Conservation (phyloP, 2,888 invertebrate genomes). For the Ephialtes manifestator region DNA sequence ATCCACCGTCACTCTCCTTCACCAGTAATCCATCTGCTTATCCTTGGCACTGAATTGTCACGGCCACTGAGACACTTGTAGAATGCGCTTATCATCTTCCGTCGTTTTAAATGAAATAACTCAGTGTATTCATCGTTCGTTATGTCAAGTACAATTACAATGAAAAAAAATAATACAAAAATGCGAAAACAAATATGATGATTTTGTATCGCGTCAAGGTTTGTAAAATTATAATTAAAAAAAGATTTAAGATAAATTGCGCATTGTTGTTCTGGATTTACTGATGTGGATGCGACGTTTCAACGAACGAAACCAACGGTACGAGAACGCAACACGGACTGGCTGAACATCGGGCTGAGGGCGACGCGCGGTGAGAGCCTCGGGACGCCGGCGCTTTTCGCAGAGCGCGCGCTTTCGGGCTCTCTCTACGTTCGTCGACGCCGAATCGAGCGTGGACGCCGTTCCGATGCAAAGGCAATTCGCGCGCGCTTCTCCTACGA, state of each 20-base stretch:
- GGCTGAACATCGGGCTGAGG: constrained; percentile 34
- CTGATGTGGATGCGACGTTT: not conserved
- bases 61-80: constrained; percentile 8
- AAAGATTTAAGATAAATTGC: not conserved
- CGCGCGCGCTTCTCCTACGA: not conserved
- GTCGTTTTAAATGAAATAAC: not conserved
- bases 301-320: constrained; percentile 37
- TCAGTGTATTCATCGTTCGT: not conserved
- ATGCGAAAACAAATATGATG: too few species aligned
- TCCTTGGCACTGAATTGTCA: constrained; percentile 33
- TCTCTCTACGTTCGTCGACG: constrained; percentile 12
- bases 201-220: not conserved
- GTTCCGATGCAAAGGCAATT: constrained; percentile 34
- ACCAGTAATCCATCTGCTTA: constrained; percentile 17
- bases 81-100: constrained; percentile 11
- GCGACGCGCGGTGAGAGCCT: constrained; percentile 26
- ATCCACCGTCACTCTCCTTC: constrained; percentile 22
- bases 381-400: constrained; percentile 56
- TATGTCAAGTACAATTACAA: not conserved
- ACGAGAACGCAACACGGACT: constrained; percentile 61
- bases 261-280: not conserved
- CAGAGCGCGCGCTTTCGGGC: constrained; percentile 45
- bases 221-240: not conserved
- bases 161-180: not conserved
- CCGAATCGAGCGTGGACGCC: not conserved